Base-by-base conservation (phyloP, 2,113 vertebrate species). In the Astur gentilis region DNA sequence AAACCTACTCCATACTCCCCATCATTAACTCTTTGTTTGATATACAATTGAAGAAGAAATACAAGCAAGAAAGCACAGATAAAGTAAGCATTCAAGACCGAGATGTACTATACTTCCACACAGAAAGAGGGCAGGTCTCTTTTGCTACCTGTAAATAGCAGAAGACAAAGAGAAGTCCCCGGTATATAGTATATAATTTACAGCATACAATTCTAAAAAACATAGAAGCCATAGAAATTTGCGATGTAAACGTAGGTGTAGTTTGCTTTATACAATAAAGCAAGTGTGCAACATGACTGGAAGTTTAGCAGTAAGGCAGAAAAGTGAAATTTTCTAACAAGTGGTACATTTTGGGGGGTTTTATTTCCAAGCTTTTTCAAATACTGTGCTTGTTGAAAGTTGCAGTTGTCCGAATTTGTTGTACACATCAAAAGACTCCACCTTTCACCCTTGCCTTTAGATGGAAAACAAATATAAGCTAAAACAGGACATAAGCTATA, bases 1-100 rank as follows among this genome's bases (percentile, higher is more conserved):
- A 86, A 86, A 90, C 21, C 27, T 77, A 49, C 22, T 76, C 58
- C 65, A 82, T 75, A 44, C 4, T 18, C 32, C 50, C 5, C 27
- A 61, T 31, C 54, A 70, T 40, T 69, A 79, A 80, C 1, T 3
- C 13, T 47, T 71, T 75, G 52, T 96, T 90, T 92, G 66, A 93
- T 86, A 80, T 9, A 65, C 2, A 27, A 88, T 76, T 80, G 93
- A 94, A 93, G 77, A 94, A 93, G 42, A 83, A 95, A 83, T 13
- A 78, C 19, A 95, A 86, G 60, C 52, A 84, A 93, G 45, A 92
- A 92, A 83, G 22, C 47, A 83, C 23, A 83, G 49, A 71, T 40
- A 40, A 90, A 80, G 25, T 40, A 62, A 84, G 31, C 15, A 49
- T 49, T 76, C 31, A 88, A 88, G 23, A 83, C 25, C 61, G 60